Conservation (phyloP, 2,113 vertebrate genomes). For the Eudyptes chrysolophus region DNA sequence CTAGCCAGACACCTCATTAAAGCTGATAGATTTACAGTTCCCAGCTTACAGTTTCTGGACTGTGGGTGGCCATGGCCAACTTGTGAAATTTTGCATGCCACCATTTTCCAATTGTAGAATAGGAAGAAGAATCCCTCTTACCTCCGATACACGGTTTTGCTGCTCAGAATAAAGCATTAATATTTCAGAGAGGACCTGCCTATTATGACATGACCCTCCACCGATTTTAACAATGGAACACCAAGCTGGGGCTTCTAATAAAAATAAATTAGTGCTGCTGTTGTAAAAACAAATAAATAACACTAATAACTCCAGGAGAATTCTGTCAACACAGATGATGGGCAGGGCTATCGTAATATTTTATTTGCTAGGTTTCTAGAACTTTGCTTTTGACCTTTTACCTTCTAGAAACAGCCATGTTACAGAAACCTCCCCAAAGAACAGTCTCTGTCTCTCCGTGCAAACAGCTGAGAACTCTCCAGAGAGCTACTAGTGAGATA, state of each 20-base stretch:
- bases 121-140: not conserved
- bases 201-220: not conserved
- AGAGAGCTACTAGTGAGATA: conserved; percentile 29
- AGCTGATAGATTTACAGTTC: conserved; percentile 38
- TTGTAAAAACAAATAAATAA: conserved; percentile 44
- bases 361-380: not conserved
- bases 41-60: conserved; percentile 27
- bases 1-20: conserved; percentile 38
- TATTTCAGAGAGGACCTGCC: conserved; percentile 9
- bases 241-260: not conserved
- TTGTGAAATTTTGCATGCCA: conserved; percentile 23
- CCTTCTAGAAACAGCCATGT: conserved; percentile 16
- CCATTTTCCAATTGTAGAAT: not conserved
- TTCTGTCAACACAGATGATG: conserved; percentile 12
- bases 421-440: conserved; percentile 42
- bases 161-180: not conserved
- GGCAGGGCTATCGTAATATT: not conserved
- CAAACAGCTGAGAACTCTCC: conserved; percentile 38
- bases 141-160: not conserved
- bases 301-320: not conserved
- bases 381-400: not conserved
- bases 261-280: conserved; percentile 12
- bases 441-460: not conserved
- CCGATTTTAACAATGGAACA: conserved; percentile 14
- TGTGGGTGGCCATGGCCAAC: conserved; percentile 40